Evolutionary conservation across 2,888 invertebrate genomes (phyloP).

Genomic region (Watsonalla binaria): DNA sequence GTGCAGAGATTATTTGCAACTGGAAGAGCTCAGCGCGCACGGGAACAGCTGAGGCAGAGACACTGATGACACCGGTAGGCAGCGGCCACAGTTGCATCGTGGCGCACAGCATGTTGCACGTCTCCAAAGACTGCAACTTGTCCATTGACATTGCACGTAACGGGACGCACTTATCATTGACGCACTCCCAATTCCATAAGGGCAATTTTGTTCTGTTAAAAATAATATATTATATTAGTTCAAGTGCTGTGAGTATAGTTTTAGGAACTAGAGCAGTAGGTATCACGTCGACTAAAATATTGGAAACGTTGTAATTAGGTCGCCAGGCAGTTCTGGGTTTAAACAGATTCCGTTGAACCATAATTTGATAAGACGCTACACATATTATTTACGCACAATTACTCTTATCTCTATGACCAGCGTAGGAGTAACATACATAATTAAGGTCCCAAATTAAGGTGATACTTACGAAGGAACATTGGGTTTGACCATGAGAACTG

Average conservation of each 20-base stretch:
- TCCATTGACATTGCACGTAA: conserved; percentile 35
- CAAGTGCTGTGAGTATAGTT: no score
- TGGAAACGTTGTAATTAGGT: no score
- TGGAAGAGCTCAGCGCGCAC: conserved; percentile 76
- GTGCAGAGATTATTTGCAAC: conserved; percentile 49
- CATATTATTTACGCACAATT: no score
- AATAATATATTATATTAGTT: neutral
- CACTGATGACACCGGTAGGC: conserved; percentile 82
- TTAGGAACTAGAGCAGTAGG: no score
- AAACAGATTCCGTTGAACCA: no score
- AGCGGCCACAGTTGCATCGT: conserved; percentile 85
- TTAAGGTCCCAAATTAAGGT: no score
- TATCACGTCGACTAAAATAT: no score
- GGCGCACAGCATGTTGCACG: conserved; percentile 87
- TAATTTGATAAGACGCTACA: no score
- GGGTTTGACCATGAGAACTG: neutral
- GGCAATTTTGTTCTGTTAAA: conserved; percentile 53
- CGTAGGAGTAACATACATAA: no score
- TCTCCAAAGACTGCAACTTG: conserved; percentile 79
- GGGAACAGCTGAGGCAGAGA: conserved; percentile 81
- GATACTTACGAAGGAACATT: neutral
- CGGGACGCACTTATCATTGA: conserved; percentile 82
- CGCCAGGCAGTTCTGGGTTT: no score
- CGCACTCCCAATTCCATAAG: conserved; percentile 88
- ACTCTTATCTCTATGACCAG: no score